phyloP scores from a whole-genome alignment of 2,888 invertebrate species.

The Melipona beecheii region DNA sequence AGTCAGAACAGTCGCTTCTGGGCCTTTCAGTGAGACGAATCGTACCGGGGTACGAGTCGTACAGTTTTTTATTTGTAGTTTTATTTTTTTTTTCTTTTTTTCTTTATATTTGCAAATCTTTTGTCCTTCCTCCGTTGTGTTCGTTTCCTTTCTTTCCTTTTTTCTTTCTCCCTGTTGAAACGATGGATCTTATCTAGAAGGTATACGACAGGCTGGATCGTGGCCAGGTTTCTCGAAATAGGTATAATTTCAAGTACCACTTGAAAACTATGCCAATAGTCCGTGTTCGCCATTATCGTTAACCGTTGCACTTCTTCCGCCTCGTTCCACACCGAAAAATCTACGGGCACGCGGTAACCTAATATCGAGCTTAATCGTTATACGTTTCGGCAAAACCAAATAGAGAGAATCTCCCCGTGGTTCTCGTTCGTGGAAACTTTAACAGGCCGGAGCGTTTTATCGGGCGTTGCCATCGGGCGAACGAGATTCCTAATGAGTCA shows the following conservation, averaged over 20 bases:
- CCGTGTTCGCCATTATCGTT: slow-evolving; percentile 70
- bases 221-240: slow-evolving; percentile 60
- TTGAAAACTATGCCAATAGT: slow-evolving; percentile 72
- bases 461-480: slow-evolving; percentile 6
- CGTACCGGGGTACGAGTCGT: too few relatives aligned
- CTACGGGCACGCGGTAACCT: slow-evolving; percentile 36
- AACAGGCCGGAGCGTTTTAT: slow-evolving; percentile 23
- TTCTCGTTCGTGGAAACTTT: slow-evolving; percentile 13
- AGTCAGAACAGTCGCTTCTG: too few relatives aligned
- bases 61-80: too few relatives aligned
- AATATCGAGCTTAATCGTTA: slow-evolving; percentile 55
- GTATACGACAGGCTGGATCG: slow-evolving; percentile 45
- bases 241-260: slow-evolving; percentile 68
- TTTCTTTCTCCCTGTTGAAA: slow-evolving; percentile 1
- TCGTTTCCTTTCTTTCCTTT: too few relatives aligned
- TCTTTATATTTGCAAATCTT: neutral
- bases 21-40: too few relatives aligned
- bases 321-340: slow-evolving; percentile 47
- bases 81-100: too few relatives aligned
- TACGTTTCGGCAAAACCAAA: slow-evolving; percentile 22
- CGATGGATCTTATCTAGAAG: slow-evolving; percentile 9
- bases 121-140: too few relatives aligned
- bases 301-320: slow-evolving; percentile 62
- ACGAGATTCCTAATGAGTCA: slow-evolving; percentile 23
- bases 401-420: slow-evolving; percentile 12